A percentile compares a stretch with the other conserved stretches of the same genome.
Evolutionary conservation across 2,113 vertebrate species (phyloP).

Genomic region (Mus spicilegus): DNA sequence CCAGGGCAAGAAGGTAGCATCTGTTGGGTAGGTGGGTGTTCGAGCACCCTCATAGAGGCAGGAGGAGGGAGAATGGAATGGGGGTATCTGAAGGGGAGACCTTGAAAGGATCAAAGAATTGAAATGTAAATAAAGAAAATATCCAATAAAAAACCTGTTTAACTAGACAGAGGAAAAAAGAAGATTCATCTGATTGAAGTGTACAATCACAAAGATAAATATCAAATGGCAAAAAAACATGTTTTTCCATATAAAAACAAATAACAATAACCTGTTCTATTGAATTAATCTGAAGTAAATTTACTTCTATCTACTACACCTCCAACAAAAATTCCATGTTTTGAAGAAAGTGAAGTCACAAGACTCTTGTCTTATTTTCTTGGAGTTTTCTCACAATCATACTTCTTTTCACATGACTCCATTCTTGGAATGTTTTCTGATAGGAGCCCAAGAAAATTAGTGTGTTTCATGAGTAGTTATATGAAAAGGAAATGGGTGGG

Average conservation of each 20-base stretch:
- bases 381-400: neutral
- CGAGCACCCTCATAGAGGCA: too few species aligned
- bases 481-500: neutral
- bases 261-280: neutral
- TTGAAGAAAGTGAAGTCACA: neutral
- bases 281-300: neutral
- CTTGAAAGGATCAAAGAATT: too few species aligned
- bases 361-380: neutral
- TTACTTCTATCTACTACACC: neutral
- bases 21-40: too few species aligned
- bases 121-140: too few species aligned
- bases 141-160: too few species aligned
- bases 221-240: neutral
- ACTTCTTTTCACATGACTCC: neutral
- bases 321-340: neutral
- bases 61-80: too few species aligned
- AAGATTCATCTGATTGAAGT: neutral
- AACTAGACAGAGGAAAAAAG: too few species aligned
- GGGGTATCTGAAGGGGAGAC: too few species aligned
- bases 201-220: neutral
- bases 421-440: neutral
- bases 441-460: neutral
- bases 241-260: neutral
- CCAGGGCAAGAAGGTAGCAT: too few species aligned
- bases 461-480: neutral